These are phyloP conservation scores for Penaeus indicus DNA, from an alignment of 1,140 invertebrate genomes.

Conservation along the genomic window DNA sequence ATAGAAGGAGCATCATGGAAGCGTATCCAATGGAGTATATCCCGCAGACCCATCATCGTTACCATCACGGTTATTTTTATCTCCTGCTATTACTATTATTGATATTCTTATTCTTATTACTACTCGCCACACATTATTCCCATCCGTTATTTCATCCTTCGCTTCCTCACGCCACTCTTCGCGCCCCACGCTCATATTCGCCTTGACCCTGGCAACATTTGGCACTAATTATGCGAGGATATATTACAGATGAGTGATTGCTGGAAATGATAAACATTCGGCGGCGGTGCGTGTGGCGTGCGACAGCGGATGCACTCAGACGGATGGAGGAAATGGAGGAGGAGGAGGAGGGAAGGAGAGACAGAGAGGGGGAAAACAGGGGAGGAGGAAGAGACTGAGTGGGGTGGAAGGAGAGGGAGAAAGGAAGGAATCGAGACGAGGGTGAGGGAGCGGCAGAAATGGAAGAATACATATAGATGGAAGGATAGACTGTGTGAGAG, in stretches of 20 bases:
- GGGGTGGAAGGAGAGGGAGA: not conserved
- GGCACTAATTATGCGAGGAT: conserved; percentile 16
- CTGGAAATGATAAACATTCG: not conserved
- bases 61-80: not conserved
- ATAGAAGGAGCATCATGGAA: not conserved
- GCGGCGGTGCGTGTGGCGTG: conserved; percentile 46
- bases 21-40: not conserved
- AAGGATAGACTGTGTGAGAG: not conserved
- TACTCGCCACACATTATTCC: no score
- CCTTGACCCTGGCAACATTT: no score
- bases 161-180: no score
- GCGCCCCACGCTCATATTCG: no score
- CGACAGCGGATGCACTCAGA: conserved; percentile 23
- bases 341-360: not conserved
- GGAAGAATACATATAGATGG: not conserved
- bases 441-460: not conserved
- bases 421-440: not conserved
- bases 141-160: no score
- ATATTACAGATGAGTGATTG: conserved; percentile 24
- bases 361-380: not conserved
- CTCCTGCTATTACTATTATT: not conserved
- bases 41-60: not conserved
- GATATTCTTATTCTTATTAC: not conserved
- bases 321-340: not conserved
- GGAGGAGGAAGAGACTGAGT: not conserved